Evolutionary conservation across 2,113 vertebrate genomes (phyloP).

Genomic region (Brienomyrus longianalis): DNA sequence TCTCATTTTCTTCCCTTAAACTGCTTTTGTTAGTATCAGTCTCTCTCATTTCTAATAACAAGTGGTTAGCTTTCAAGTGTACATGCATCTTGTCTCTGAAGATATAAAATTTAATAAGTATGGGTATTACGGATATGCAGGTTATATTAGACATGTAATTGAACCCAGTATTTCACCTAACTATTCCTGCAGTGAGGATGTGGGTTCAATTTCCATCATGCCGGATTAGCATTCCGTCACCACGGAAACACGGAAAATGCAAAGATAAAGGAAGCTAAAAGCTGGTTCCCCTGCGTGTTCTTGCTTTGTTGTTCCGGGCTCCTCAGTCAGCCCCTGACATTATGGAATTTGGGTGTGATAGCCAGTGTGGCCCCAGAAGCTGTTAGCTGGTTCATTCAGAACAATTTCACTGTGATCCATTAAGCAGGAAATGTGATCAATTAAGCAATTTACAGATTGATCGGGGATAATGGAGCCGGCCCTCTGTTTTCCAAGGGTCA

Average conservation of each 20-base stretch:
- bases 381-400: constrained; percentile 34
- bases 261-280: neutral
- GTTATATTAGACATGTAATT: neutral
- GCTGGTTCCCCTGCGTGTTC: neutral
- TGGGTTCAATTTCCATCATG: neutral
- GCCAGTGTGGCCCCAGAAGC: constrained; percentile 8
- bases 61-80: neutral
- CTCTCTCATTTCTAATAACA: neutral
- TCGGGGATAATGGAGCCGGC: constrained; percentile 35
- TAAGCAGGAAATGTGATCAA: constrained; percentile 50
- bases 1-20: neutral
- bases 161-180: neutral
- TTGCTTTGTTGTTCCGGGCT: neutral
- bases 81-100: neutral
- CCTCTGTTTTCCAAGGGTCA: constrained; percentile 24
- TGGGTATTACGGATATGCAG: neutral
- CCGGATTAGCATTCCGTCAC: neutral
- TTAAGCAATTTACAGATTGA: constrained; percentile 50
- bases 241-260: neutral
- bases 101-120: neutral
- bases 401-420: constrained; percentile 50
- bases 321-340: neutral
- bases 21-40: neutral
- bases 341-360: neutral
- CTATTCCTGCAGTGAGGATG: neutral